These are phyloP conservation scores for Tympanoctomys barrerae DNA, from an alignment of 2,797 vertebrate species.

Conservation along the genomic window DNA sequence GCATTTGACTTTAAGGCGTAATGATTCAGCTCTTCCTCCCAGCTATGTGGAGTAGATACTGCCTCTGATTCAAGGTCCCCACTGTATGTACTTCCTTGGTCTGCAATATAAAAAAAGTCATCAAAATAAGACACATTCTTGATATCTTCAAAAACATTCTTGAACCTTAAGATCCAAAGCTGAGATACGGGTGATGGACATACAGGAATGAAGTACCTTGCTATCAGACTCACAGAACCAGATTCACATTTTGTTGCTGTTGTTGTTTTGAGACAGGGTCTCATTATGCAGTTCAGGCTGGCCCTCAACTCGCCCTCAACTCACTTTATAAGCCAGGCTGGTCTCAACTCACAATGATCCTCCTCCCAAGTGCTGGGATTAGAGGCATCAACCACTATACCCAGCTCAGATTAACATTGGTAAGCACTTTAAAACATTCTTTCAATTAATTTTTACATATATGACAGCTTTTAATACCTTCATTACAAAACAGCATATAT, in stretches of 20 bases:
- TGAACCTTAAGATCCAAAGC: constrained; percentile 17
- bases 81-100: constrained; percentile 93
- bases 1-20: constrained; percentile 88
- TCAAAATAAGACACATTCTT: constrained; percentile 6
- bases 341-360: too few relatives aligned
- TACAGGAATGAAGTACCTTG: constrained; percentile 24
- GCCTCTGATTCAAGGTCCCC: constrained; percentile 96
- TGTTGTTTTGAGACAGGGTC: too few relatives aligned
- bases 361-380: too few relatives aligned
- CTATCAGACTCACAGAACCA: constrained; percentile 40
- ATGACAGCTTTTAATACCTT: constrained; percentile 51
- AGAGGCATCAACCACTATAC: too few relatives aligned
- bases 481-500: constrained; percentile 33
- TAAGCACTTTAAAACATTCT: neutral
- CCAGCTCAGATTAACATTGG: neutral
- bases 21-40: constrained; percentile 94
- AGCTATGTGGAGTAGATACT: constrained; percentile 94
- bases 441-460: neutral
- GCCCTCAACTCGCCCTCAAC: too few relatives aligned
- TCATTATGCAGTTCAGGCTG: too few relatives aligned
- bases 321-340: too few relatives aligned
- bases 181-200: neutral
- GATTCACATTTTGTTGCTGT: neutral
- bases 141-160: constrained; percentile 17
- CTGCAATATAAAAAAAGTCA: constrained; percentile 84